Base-by-base conservation (phyloP, 23 tunicate genomes). In the Aplidium turbinatum region DNA sequence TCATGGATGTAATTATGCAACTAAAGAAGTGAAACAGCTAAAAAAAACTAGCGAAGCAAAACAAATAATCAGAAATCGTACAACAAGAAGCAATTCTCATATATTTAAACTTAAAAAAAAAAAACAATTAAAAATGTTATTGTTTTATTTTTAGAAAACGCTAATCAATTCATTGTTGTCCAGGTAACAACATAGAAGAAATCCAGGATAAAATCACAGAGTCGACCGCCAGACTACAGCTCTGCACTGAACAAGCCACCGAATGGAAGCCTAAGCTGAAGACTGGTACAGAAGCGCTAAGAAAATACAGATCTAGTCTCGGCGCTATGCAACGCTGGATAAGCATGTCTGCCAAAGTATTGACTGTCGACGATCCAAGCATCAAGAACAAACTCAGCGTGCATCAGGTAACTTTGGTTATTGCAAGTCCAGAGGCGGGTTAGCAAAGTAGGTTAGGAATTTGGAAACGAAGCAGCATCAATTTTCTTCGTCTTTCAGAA, bases 201-300 rank as follows among this genome's bases (percentile, higher is more conserved):
- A 27, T 80, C 0, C 86, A 80, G 23, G 78, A 69, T 50, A 58
- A 67, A 29, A 50, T 88, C 18, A 75, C 79, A 3, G 79, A 81
- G 65, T 65, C 82, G 22, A 57, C 83, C 2, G 80, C 87, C 18
- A 40, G 85, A 0, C 68, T 88, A 0, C 87, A 75, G 36, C n/a
- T 65, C 1, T 76, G 82, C 67, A 21, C 70, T 1, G 5, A 82
- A 16, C 74, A 76, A 35, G 86, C 87, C 28, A 50, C 47, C 1
- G 79, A 75, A 13, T 81, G 96, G 87, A 68, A 76, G 61, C 83
- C 96, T 0, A 81, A 81, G 62, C 51, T 88, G 63, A 88, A 88
- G 60, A 33, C 75, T 1, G 83, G 96, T 24, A 88, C 79, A 4
- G 96, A 88, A 20, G 58, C 79, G 38, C 56, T 57, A 24, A 63